Conservation (phyloP, 2,113 vertebrate genomes). For the Epinephelus moara region DNA sequence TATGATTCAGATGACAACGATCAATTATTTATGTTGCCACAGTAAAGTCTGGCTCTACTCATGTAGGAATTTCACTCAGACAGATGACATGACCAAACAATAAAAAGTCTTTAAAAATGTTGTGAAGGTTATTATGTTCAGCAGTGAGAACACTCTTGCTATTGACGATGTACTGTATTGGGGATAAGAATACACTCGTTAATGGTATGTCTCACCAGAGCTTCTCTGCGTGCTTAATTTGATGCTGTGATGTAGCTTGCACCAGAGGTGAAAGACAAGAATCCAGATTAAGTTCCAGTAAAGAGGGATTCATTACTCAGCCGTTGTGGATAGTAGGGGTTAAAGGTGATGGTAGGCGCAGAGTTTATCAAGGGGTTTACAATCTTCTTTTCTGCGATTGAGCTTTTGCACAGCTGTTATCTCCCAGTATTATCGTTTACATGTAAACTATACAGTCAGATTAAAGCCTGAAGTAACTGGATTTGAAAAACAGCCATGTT, state of each 20-base stretch:
- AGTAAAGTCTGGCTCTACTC: slow-evolving; percentile 3
- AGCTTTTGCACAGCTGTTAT: neutral
- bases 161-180: neutral
- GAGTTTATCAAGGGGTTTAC: neutral
- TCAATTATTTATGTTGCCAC: slow-evolving; percentile 43
- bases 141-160: neutral
- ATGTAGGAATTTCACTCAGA: neutral
- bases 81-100: neutral
- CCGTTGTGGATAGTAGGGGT: neutral
- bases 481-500: neutral
- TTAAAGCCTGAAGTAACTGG: neutral
- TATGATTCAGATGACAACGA: slow-evolving; percentile 37
- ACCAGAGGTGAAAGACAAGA: slow-evolving; percentile 14
- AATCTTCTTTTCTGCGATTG: neutral
- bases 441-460: neutral
- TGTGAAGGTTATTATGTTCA: neutral
- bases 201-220: neutral
- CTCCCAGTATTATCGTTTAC: neutral
- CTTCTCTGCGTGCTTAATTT: neutral
- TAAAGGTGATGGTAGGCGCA: neutral
- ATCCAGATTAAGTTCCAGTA: slow-evolving; percentile 3
- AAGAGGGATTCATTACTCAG: slow-evolving; percentile 24
- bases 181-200: neutral
- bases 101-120: neutral
- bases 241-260: neutral